Evolutionary conservation across 2,888 invertebrate species (phyloP).

Genomic region (Salticus scenicus): DNA sequence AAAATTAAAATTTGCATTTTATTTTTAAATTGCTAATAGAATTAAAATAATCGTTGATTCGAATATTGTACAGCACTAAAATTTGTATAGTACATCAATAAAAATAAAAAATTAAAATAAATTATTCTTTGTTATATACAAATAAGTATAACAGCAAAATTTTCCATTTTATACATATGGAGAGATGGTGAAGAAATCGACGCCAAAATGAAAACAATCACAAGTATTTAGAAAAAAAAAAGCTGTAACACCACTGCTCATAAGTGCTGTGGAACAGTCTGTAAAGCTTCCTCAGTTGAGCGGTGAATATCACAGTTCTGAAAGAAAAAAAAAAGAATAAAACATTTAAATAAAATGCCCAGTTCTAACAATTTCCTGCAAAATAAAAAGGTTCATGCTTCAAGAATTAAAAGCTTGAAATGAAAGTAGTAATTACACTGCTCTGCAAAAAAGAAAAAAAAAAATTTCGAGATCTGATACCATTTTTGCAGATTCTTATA

Average conservation of each 20-base stretch:
- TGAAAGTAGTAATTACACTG: too few species aligned
- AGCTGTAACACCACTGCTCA: constrained; percentile 15
- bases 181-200: background rate
- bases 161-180: constrained; percentile 16
- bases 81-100: background rate
- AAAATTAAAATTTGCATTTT: too few species aligned
- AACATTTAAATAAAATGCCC: too few species aligned
- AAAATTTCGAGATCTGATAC: too few species aligned
- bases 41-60: too few species aligned
- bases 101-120: background rate
- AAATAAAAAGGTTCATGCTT: too few species aligned
- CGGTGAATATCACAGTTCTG: constrained; percentile 84
- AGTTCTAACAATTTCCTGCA: too few species aligned
- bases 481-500: too few species aligned
- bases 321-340: constrained; percentile 69
- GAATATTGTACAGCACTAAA: too few species aligned
- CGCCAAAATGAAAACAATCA: background rate
- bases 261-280: constrained; percentile 81
- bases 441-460: too few species aligned
- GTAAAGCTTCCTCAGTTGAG: constrained; percentile 83
- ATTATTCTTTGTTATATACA: constrained; percentile 16
- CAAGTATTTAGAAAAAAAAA: background rate
- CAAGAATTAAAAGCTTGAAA: too few species aligned
- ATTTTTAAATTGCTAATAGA: too few species aligned
- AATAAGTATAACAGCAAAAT: background rate